Evolutionary conservation across 2,888 invertebrate genomes (phyloP), one percentile per base, ranked within the genome.

Genomic region (Ypsolopha sequella): DNA sequence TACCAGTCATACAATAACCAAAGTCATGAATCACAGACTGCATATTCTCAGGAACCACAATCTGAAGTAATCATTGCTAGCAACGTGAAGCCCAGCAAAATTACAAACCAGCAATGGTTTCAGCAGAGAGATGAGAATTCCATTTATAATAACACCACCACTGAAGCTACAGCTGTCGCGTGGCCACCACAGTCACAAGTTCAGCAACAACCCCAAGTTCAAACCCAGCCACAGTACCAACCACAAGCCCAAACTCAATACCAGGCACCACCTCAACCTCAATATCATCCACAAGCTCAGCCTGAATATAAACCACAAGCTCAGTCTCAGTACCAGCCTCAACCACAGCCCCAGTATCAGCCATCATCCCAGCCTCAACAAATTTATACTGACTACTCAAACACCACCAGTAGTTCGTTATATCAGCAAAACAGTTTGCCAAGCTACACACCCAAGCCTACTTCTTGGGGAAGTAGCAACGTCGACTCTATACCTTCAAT

Each of bases 61-160:
- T 77, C 84, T 6, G 86, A 86, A 62, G 76, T 86, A 39, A 59
- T 86, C 1, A 77, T 68, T 24, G 77, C 80, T 1, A 82, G 80
- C 54, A 86, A 86, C 55, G 79, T 86, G 0, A 86, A 86, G 55
- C 86, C 86, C 2, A 86, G 86, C 58, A 67, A 68, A 9, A 80
- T 86, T 34, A 78, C 76, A 7, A 85, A 84, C 53, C 79, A 80
- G 52, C 80, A 85, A 55, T 86, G 86, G 86, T 86, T 79, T 53
- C 81, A 84, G 59, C 79, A 50, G 13, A 10, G 35, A 33, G n/a
- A 80, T 52, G 77, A 79, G 51, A 77, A 77, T 54, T 58, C 61
- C 10, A 59, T 70, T 51, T 76, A 73, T 50, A 79, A 78, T 56
- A 76, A 76, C 53, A 62, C 70, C 7, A 56, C 64, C 35, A 65